Evolutionary conservation across 2,888 invertebrate genomes (phyloP).

Genomic region (Masnerella sp.): DNA sequence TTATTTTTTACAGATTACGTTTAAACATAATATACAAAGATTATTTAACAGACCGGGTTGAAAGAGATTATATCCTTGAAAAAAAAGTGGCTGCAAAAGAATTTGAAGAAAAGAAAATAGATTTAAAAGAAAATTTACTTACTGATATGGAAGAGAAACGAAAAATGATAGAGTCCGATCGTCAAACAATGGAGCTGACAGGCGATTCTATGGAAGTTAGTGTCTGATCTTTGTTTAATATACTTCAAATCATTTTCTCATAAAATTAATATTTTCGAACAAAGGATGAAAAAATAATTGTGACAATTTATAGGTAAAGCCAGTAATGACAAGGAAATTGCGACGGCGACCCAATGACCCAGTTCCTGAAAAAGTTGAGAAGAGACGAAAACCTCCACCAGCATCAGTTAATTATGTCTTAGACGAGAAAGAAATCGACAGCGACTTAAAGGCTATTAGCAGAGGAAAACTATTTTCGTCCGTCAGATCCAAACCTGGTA

Average conservation of each 20-base stretch:
- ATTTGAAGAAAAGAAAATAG: constrained; percentile 96
- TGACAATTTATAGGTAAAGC: constrained; percentile 91
- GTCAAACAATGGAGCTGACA: constrained; percentile 92
- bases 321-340: constrained; percentile 95
- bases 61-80: constrained; percentile 91
- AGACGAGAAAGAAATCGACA: constrained; percentile 93
- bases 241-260: not conserved
- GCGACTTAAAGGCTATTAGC: constrained; percentile 89
- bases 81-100: constrained; percentile 94
- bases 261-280: constrained; percentile 13
- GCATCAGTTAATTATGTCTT: constrained; percentile 92
- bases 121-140: constrained; percentile 91
- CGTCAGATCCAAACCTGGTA: constrained; percentile 79
- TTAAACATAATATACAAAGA: constrained; percentile 88
- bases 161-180: constrained; percentile 91
- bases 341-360: constrained; percentile 96
- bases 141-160: constrained; percentile 95
- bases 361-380: constrained; percentile 90
- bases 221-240: not conserved
- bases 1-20: constrained; percentile 77
- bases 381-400: constrained; percentile 89
- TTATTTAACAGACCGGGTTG: constrained; percentile 90
- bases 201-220: constrained; percentile 90
- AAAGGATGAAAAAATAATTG: not conserved
- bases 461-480: constrained; percentile 80